phyloP scores from a whole-genome alignment of 2,113 vertebrate genomes.

The Calidris pygmaea region DNA sequence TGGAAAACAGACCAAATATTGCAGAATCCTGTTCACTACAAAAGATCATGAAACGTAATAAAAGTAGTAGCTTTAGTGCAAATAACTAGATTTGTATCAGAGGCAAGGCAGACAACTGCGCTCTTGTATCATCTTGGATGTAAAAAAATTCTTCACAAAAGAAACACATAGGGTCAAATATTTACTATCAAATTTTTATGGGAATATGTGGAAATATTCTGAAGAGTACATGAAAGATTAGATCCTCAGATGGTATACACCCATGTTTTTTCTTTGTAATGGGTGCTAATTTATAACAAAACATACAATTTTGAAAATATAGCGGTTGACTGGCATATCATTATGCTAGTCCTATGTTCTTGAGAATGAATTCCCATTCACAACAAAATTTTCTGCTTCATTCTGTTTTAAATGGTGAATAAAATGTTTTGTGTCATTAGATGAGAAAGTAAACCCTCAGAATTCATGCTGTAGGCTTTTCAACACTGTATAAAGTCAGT shows the following conservation, averaged over 20 bases:
- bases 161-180: neutral
- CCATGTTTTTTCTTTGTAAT: neutral
- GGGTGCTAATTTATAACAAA: neutral
- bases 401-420: neutral
- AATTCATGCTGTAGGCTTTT: neutral
- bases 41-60: neutral
- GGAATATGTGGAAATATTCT: neutral
- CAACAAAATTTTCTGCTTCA: neutral
- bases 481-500: neutral
- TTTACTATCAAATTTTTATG: neutral
- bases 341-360: neutral
- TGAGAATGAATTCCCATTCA: neutral
- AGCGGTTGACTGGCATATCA: fast-evolving
- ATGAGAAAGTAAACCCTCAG: neutral
- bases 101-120: neutral
- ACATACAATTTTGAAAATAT: neutral
- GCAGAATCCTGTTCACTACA: neutral
- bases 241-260: neutral
- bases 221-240: neutral
- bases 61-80: neutral
- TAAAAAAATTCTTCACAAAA: neutral
- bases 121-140: neutral
- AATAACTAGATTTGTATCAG: neutral
- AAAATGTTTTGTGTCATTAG: neutral
- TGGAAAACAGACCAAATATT: neutral